Evolutionary conservation across 30 jellyfish, hydroid and myxozoan species (phyloP), one percentile per base, ranked within the genome.

Genomic region (Turritopsis dohrnii): DNA sequence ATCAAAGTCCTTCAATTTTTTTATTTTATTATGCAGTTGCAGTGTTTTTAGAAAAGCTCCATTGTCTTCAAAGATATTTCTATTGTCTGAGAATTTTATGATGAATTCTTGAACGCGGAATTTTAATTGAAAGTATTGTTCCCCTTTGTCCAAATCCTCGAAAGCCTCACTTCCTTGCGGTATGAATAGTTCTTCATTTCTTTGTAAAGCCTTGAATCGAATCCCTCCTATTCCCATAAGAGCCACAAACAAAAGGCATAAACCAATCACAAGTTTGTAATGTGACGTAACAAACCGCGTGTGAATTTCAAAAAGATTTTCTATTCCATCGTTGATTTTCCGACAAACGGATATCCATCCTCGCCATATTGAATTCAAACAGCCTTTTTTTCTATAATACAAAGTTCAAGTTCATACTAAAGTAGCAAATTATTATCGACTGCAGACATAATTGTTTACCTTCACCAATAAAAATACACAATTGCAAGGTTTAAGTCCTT

Each of bases 111-210:
- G 65, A n/a, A 74, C 53, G 54, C 83, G 54, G n/a, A 74, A 74
- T 52, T 74, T 74, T n/a, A 24, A 26, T 7, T 16, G 16, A 24
- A 74, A 74, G 41, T 74, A 21, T 29, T n/a, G 54, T 52, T 74
- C 65, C 54, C 54, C 83, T 74, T 30, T 22, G 41, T 74, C 83
- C 16, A 74, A 29, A 17, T 74, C 65, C 24, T 74, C 24, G 65
- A 74, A 74, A 23, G 83, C 83, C 65, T 74, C 65, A 24, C 83
- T 74, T 22, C 65, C 65, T 74, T 74, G 83, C 20, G 83, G 83
- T 7, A 74, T 74, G 41, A 74, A 74, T 9, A 74, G 65, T 24
- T 74, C 83, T 74, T 74, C 83, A 60, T 74, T 74, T 13, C 83
- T 26, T 60, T 74, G 83, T n/a, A 74, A 29, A 19, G 83, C 83